Evolutionary conservation across 1,140 invertebrate genomes (phyloP).

Genomic region (Proctacanthus coquilletti): DNA sequence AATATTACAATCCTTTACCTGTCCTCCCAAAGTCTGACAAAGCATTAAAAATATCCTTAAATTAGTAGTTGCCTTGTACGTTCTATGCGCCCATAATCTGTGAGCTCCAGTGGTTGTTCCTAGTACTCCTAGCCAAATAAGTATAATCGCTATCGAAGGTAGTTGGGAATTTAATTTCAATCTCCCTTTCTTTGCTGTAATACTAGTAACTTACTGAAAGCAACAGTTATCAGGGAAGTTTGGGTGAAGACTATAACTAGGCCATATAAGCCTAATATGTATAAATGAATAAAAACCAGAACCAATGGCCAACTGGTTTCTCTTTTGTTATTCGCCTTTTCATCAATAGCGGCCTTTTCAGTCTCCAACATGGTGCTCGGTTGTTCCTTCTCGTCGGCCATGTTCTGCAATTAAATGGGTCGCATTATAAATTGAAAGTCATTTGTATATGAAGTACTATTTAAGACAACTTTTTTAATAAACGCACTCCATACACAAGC

Average conservation of each 20-base stretch:
- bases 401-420: neutral
- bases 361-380: no score
- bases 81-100: conserved; percentile 75
- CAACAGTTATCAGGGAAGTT: conserved; percentile 40
- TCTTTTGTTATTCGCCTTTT: conserved; percentile 16
- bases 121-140: conserved; percentile 43
- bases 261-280: conserved; percentile 44
- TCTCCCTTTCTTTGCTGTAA: conserved; percentile 1
- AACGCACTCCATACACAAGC: no score
- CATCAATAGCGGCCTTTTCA: no score
- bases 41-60: conserved; percentile 61
- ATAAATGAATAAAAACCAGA: conserved; percentile 49
- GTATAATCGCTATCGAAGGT: conserved; percentile 33
- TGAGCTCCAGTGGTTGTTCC: conserved; percentile 78
- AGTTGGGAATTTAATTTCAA: conserved; percentile 2
- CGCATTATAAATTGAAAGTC: neutral
- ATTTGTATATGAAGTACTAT: neutral
- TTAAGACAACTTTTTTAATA: neutral
- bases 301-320: conserved; percentile 48
- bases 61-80: conserved; percentile 57
- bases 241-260: conserved; percentile 39
- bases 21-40: conserved; percentile 64
- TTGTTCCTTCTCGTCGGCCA: no score
- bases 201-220: conserved; percentile 40
- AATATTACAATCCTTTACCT: conserved; percentile 39